Conservation (phyloP, 2,113 vertebrate species). For the Leucosticte australis region DNA sequence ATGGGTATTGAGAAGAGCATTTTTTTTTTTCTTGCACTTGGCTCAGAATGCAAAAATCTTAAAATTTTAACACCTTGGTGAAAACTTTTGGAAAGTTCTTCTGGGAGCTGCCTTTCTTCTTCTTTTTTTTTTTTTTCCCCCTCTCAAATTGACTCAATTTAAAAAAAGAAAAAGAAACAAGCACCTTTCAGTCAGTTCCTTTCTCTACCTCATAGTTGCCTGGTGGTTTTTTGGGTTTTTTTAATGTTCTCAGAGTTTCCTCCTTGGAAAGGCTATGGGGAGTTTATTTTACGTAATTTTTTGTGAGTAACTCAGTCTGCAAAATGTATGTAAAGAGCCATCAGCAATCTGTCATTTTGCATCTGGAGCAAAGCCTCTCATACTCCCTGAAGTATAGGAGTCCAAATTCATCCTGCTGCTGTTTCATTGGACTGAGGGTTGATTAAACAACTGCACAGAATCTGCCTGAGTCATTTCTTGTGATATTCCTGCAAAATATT, state of each 20-base stretch:
- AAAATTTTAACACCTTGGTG: not conserved
- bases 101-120: not conserved
- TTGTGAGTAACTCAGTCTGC: not conserved
- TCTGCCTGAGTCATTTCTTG: not conserved
- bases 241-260: not conserved
- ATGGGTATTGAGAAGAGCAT: not conserved
- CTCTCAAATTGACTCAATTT: not conserved
- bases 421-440: not conserved
- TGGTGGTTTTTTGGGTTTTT: too few relatives aligned
- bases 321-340: not conserved
- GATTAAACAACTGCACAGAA: not conserved
- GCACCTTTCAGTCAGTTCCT: not conserved
- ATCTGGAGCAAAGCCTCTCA: not conserved
- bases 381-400: not conserved
- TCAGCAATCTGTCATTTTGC: not conserved
- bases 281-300: not conserved
- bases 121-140: accelerated
- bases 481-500: not conserved
- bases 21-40: not conserved
- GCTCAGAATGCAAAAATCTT: not conserved
- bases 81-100: not conserved
- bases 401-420: not conserved
- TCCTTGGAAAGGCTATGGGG: not conserved
- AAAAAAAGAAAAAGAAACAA: not conserved
- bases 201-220: not conserved